phyloP scores from a whole-genome alignment of 2,888 invertebrate species.

The Chaitophorus viminalis region DNA sequence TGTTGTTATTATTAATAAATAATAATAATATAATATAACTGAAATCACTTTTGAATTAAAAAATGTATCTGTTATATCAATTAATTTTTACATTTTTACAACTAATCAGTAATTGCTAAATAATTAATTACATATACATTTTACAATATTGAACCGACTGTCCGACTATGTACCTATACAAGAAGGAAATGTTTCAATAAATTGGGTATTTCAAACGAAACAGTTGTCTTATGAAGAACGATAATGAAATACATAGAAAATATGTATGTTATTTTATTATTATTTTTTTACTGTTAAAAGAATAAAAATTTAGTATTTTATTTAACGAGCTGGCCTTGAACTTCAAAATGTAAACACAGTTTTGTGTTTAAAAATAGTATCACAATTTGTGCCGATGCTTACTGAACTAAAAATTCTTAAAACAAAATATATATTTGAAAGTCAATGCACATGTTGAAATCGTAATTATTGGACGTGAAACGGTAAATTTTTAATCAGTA shows the following conservation, averaged over 20 bases:
- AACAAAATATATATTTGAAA: not conserved
- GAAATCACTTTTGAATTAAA: not conserved
- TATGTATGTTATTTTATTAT: not conserved
- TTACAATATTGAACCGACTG: not conserved
- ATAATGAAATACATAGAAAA: not conserved
- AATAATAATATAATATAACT: too few species aligned
- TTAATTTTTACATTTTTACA: not conserved
- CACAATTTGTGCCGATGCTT: not conserved
- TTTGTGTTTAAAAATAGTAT: not conserved
- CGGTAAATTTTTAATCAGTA: not conserved
- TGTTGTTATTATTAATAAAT: too few species aligned
- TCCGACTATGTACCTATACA: not conserved
- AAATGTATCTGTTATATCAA: not conserved
- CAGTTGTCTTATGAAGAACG: not conserved
- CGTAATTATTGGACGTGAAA: not conserved
- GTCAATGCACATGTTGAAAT: not conserved
- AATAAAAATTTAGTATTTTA: not conserved
- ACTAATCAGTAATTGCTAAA: not conserved
- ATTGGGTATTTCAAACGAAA: not conserved
- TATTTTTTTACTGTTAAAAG: not conserved
- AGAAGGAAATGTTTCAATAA: not conserved
- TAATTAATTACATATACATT: not conserved
- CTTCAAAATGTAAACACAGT: not conserved
- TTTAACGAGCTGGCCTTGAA: constrained; percentile 20
- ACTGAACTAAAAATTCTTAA: not conserved